Conservation (phyloP, 23 tunicate genomes). For the Halocynthia aurantium region DNA sequence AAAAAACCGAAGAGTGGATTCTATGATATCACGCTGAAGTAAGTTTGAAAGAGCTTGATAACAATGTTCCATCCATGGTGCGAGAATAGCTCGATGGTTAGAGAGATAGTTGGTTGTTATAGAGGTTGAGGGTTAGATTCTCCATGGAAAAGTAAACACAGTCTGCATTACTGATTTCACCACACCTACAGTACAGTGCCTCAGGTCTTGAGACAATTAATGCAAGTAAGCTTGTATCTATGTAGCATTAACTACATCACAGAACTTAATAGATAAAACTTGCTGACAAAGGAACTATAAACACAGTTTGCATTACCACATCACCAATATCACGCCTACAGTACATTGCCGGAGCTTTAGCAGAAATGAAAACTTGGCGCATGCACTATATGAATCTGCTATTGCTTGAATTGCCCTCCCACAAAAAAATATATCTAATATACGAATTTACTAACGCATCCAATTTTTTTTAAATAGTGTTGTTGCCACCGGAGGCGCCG, state of each 20-base stretch:
- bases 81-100: not conserved
- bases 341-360: not conserved
- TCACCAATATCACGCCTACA: not conserved
- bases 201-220: too few relatives aligned
- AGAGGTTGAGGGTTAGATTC: too few relatives aligned
- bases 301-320: too few relatives aligned
- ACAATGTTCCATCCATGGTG: not conserved
- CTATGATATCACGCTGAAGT: conserved; percentile 77
- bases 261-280: too few relatives aligned
- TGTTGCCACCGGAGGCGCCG: conserved; percentile 31
- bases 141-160: too few relatives aligned
- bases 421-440: not conserved
- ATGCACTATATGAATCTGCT: not conserved
- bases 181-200: not conserved
- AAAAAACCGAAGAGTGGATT: conserved; percentile 66
- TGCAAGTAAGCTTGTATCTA: too few relatives aligned
- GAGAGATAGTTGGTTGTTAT: too few relatives aligned
- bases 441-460: not conserved
- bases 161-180: too few relatives aligned
- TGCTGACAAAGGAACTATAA: too few relatives aligned
- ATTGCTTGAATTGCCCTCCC: not conserved
- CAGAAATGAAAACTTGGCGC: not conserved
- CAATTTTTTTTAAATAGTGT: conserved; percentile 20
- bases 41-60: not conserved
- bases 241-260: too few relatives aligned